These are phyloP conservation scores for Mohoua ochrocephala DNA, from an alignment of 2,113 vertebrate genomes.

Conservation along the genomic window DNA sequence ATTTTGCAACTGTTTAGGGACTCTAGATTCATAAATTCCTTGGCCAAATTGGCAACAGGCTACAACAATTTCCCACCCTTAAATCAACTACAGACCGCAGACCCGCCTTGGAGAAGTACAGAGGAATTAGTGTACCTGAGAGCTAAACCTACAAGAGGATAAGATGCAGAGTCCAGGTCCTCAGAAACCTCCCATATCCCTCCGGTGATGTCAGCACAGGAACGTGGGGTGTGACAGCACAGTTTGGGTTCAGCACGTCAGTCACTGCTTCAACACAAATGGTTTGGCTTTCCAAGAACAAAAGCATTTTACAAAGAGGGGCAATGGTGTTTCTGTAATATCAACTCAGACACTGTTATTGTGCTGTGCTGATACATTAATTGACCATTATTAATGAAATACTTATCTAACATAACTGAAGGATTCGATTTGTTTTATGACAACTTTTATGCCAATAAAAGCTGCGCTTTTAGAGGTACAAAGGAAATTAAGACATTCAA, in stretches of 20 bases:
- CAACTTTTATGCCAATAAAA: background rate
- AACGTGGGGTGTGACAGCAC: accelerated
- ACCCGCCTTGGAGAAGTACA: background rate
- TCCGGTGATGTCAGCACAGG: background rate
- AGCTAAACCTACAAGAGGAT: background rate
- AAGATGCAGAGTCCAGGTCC: background rate
- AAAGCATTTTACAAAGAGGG: conserved; percentile 62
- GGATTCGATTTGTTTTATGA: background rate
- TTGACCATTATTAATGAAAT: background rate
- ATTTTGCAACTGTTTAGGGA: background rate
- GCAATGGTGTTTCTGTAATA: conserved; percentile 54
- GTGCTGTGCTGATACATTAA: background rate
- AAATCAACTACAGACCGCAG: background rate
- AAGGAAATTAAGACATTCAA: background rate
- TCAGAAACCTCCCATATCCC: background rate
- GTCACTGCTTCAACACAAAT: background rate
- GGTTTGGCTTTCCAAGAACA: background rate
- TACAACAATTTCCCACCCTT: conserved; percentile 4
- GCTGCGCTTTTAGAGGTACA: background rate
- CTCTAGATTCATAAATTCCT: conserved; percentile 1
- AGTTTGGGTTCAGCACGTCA: background rate
- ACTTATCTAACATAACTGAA: background rate
- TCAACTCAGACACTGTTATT: background rate
- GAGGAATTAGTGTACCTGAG: background rate
- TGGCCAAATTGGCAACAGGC: background rate